Evolutionary conservation across 1,140 invertebrate genomes (phyloP), one percentile per base, ranked within the genome.

Genomic region (Penaeus indicus): DNA sequence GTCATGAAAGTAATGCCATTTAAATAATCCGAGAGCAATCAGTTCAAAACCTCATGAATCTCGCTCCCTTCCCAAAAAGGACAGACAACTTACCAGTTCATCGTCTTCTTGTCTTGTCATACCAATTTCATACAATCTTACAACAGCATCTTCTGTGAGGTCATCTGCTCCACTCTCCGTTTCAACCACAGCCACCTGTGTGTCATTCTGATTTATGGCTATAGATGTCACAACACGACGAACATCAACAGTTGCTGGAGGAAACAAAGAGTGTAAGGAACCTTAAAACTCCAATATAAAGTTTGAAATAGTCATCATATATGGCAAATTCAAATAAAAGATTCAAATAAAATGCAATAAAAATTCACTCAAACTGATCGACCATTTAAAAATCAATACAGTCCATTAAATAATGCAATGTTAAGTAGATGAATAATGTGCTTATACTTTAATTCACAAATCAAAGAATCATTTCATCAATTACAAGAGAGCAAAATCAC

Each of bases 111-210:
- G 95, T 86, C 95, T 92, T 90, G 94, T 89, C 87, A 91, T 89
- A 10, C 96, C 96, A 83, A 97, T 96, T 92, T 97, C 96, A 92
- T 97, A 97, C 10, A 97, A 92, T 91, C 96, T 95, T 69, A 97
- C 95, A 85, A 96, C 96, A 16, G 96, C 96, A 93, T 98, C 97
- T 93, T 97, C 95, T 72, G 96, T 84, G n/a, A 89, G 82, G 78
- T 90, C 87, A 94, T 95, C 85, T 96, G 95, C 92, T 95, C 96
- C 90, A 95, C 94, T 42, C 95, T 96, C 91, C 95, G 94, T 87
- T 93, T 97, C 97, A 1, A 97, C 96, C 3, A 97, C 93, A 0
- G 96, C 96, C 82, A 97, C 95, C 92, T 97, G 96, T 4, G 95
- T 96, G 90, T 96, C 96, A 92, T 94, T 95, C 86, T 94, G 94